phyloP scores from a whole-genome alignment of 2,797 vertebrate species.

The Ficedula albicollis region DNA sequence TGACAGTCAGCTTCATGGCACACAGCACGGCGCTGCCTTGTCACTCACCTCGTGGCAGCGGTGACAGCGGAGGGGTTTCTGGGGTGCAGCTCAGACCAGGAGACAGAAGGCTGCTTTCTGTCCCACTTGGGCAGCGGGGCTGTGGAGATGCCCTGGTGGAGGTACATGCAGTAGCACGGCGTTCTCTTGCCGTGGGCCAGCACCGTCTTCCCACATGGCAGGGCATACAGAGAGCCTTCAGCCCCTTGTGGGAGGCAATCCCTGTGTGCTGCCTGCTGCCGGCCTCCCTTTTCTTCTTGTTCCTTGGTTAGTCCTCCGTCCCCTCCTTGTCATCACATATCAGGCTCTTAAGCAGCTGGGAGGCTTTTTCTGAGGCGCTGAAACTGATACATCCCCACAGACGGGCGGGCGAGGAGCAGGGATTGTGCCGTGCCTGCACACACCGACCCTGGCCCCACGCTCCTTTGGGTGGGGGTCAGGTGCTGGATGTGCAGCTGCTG shows the following conservation, averaged over 20 bases:
- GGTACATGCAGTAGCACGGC: fast-evolving
- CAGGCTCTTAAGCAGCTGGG: constrained; percentile 59
- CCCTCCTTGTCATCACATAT: constrained; percentile 51
- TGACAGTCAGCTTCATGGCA: constrained; percentile 55
- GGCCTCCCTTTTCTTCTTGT: not conserved
- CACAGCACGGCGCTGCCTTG: not conserved
- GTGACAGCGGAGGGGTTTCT: not conserved
- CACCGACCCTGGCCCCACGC: fast-evolving
- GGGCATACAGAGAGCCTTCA: not conserved
- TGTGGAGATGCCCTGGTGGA: fast-evolving
- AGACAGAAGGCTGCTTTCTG: not conserved
- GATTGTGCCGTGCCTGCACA: not conserved
- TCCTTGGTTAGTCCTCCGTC: not conserved
- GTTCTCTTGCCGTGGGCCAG: not conserved
- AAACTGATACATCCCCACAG: not conserved
- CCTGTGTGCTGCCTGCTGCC: not conserved
- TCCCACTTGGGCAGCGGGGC: not conserved
- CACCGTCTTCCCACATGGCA: fast-evolving
- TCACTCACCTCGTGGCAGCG: not conserved
- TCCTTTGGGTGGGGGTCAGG: not conserved
- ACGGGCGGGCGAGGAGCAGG: not conserved
- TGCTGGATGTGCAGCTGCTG: not conserved
- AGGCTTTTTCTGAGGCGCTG: constrained; percentile 45
- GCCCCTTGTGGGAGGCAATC: not conserved
- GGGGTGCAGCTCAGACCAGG: not conserved